phyloP scores from a whole-genome alignment of 2,888 invertebrate genomes.

The Acronicta psi region DNA sequence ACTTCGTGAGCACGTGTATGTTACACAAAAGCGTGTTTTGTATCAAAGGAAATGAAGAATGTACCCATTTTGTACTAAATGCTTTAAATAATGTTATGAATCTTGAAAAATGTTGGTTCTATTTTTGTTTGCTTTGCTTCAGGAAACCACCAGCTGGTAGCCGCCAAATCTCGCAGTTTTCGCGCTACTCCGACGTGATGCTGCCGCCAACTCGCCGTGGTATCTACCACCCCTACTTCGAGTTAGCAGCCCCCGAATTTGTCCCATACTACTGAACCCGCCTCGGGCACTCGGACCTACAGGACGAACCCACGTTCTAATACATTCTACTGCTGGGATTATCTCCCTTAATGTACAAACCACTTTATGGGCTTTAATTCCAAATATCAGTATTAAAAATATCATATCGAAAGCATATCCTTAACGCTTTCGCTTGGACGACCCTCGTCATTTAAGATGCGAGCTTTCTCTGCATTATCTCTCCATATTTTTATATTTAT shows the following conservation, averaged over 20 bases:
- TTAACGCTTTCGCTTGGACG: slow-evolving; percentile 76
- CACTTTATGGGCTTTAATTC: slow-evolving; percentile 71
- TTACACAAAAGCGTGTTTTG: not conserved
- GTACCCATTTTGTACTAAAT: slow-evolving; percentile 11
- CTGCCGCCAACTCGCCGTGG: slow-evolving; percentile 79
- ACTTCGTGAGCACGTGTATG: not conserved
- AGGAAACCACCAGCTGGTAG: slow-evolving; percentile 83
- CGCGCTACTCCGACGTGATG: slow-evolving; percentile 85
- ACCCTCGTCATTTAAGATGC: slow-evolving; percentile 62
- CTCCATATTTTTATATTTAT: slow-evolving; percentile 82
- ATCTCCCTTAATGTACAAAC: slow-evolving; percentile 74
- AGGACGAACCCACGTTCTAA: slow-evolving; percentile 63
- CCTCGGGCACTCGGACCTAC: slow-evolving; percentile 54
- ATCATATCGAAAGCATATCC: slow-evolving; percentile 87
- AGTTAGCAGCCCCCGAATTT: slow-evolving; percentile 76
- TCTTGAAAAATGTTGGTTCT: not conserved
- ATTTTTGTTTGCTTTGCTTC: slow-evolving; percentile 45
- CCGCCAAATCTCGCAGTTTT: slow-evolving; percentile 84
- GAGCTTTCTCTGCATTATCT: slow-evolving; percentile 76
- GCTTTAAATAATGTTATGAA: not conserved
- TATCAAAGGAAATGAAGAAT: slow-evolving; percentile 17
- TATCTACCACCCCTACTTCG: slow-evolving; percentile 77
- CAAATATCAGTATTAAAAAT: slow-evolving; percentile 71
- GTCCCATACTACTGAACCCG: slow-evolving; percentile 79
- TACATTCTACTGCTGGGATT: slow-evolving; percentile 58